Conservation (phyloP, 2,113 vertebrate genomes). For the Cromileptes altivelis region DNA sequence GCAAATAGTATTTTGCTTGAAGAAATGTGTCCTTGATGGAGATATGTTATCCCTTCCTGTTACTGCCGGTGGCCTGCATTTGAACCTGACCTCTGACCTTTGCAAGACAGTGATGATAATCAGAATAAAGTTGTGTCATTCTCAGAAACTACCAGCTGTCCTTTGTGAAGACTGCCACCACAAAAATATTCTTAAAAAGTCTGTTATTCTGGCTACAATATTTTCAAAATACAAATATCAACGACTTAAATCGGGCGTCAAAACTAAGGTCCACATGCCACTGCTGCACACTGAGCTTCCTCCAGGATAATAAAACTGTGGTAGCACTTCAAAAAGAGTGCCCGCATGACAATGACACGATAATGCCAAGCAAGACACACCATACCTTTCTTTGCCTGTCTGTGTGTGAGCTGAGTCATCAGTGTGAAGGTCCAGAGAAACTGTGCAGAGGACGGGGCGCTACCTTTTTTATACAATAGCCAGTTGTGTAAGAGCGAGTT, state of each 20-base stretch:
- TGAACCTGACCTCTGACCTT: slow-evolving; percentile 20
- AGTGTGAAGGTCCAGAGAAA: not conserved
- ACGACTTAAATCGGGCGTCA: not conserved
- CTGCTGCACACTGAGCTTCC: not conserved
- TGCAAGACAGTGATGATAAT: not conserved
- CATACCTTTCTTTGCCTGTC: slow-evolving; percentile 47
- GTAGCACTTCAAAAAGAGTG: not conserved
- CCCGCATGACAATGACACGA: not conserved
- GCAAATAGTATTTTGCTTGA: not conserved
- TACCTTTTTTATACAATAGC: slow-evolving; percentile 42
- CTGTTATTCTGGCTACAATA: not conserved
- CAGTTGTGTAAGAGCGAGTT: slow-evolving; percentile 54
- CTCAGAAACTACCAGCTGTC: not conserved
- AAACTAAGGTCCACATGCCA: slow-evolving; percentile 10
- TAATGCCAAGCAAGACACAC: slow-evolving; percentile 17
- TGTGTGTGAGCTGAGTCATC: not conserved
- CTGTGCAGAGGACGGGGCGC: not conserved
- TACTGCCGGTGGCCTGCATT: not conserved
- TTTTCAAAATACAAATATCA: not conserved
- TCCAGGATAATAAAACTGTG: not conserved
- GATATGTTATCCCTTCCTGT: not conserved
- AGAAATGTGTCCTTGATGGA: not conserved
- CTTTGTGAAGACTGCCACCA: not conserved
- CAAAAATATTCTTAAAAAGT: not conserved
- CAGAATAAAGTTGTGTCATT: not conserved